Base-by-base conservation (phyloP, 2,797 vertebrate species). In the Borostomias antarcticus region DNA sequence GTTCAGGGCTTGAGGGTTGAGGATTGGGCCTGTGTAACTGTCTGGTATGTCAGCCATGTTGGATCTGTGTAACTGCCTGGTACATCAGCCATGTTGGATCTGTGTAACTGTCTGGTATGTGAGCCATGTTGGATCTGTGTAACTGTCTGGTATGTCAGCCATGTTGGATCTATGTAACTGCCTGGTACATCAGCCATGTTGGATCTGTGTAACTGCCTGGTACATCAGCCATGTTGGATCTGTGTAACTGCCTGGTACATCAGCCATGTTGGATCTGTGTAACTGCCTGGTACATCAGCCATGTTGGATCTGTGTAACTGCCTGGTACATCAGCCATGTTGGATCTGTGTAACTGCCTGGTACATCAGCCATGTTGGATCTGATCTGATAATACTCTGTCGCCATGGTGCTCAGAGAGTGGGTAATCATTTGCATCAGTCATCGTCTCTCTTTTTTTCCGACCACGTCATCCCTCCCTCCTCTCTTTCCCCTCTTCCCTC, bases 101-200 rank as follows among this genome's bases (percentile, higher is more conserved):
- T 52, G 50, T n/a, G n/a, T n/a, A n/a, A n/a, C n/a, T n/a, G n/a
- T n/a, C n/a, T n/a, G n/a, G n/a, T n/a, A n/a, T n/a, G n/a, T n/a
- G n/a, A n/a, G n/a, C n/a, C n/a, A n/a, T n/a, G 28, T 56, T 56
- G 53, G 29, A 56, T 56, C 35, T 45, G 19, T 17, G 4, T 45
- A 15, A 15, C 10, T 52, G 10, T 21, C 10, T 52, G 50, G 50
- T 52, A 10, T 48, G 67, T 85, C 82, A 87, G 89, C 89, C 89
- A 90, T 90, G 86, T 90, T 90, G 87, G 76, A 87, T 82, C 10
- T 52, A n/a, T n/a, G n/a, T n/a, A n/a, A n/a, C n/a, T n/a, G n/a
- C n/a, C n/a, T n/a, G n/a, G n/a, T n/a, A n/a, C n/a, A n/a, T n/a
- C n/a, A n/a, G n/a, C n/a, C n/a, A n/a, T n/a, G 28, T 56, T 56